phyloP scores from a whole-genome alignment of 92 coral and sea anemone species.

The Desmophyllum pertusum region DNA sequence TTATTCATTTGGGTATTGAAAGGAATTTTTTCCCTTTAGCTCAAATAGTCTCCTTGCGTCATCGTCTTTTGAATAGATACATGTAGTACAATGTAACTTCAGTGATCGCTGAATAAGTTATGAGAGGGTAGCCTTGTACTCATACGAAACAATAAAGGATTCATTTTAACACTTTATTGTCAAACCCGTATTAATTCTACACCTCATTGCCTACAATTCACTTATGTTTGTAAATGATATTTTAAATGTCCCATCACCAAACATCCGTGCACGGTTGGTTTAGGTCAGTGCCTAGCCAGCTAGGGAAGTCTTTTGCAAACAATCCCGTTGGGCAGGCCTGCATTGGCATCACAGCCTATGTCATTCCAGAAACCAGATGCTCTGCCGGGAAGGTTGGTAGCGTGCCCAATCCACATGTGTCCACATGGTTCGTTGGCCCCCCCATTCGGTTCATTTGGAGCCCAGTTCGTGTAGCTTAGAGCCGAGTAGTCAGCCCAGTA shows the following conservation, averaged over 20 bases:
- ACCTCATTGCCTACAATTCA: neutral
- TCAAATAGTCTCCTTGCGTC: too few relatives aligned
- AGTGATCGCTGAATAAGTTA: too few relatives aligned
- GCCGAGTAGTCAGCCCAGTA: neutral
- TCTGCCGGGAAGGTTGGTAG: neutral
- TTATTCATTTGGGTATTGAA: too few relatives aligned
- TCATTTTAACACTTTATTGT: neutral
- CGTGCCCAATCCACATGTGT: constrained; percentile 2
- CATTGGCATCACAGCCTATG: neutral
- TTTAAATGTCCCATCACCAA: neutral
- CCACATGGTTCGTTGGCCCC: neutral
- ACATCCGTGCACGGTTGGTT: too few relatives aligned
- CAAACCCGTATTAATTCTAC: neutral
- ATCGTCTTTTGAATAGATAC: too few relatives aligned
- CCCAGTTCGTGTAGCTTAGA: constrained; percentile 5
- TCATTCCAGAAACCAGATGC: constrained; percentile 12
- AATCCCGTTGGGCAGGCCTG: neutral
- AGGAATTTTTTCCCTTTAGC: too few relatives aligned
- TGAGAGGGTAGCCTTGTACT: neutral
- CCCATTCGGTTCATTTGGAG: constrained; percentile 12
- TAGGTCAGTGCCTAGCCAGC: too few relatives aligned
- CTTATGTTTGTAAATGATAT: neutral
- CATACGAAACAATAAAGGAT: neutral
- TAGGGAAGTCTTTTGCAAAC: too few relatives aligned
- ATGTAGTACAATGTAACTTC: too few relatives aligned